These are phyloP conservation scores for Ornithorhynchus anatinus DNA, from an alignment of 2,113 vertebrate species.

Conservation along the genomic window DNA sequence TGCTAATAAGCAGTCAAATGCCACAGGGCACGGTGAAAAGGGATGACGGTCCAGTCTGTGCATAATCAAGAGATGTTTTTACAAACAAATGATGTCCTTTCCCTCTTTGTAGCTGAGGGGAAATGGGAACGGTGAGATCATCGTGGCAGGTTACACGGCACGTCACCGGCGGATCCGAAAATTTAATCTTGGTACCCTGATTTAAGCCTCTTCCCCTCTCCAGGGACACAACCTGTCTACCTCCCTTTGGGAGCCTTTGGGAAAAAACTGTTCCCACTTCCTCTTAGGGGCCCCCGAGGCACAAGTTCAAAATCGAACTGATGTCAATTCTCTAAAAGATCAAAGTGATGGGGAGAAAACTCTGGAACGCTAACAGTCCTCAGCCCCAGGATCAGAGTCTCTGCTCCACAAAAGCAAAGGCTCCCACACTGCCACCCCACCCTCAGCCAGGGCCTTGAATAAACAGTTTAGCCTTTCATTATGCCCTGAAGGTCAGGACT, in stretches of 20 bases:
- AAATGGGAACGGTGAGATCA: too few relatives aligned
- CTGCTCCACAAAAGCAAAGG: not conserved
- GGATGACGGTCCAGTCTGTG: too few relatives aligned
- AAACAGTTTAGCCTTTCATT: not conserved
- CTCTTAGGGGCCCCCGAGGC: not conserved
- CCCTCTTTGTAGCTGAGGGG: too few relatives aligned
- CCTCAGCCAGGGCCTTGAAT: not conserved
- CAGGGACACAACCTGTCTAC: not conserved
- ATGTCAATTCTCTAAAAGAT: constrained; percentile 10
- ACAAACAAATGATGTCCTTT: too few relatives aligned
- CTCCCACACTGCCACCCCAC: not conserved
- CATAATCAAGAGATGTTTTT: too few relatives aligned
- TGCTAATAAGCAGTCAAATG: too few relatives aligned
- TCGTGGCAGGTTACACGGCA: too few relatives aligned
- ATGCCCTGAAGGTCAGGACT: not conserved
- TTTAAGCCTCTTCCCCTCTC: not conserved
- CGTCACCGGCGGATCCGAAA: too few relatives aligned
- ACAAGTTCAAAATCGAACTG: not conserved
- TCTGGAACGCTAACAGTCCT: not conserved
- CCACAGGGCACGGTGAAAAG: too few relatives aligned
- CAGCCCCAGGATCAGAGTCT: not conserved
- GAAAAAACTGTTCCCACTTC: constrained; percentile 4
- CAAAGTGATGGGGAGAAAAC: not conserved
- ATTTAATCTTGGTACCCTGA: too few relatives aligned
- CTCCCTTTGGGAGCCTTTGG: constrained; percentile 2